Conservation (phyloP, 2,797 vertebrate species). For the Eutrigla gurnardus region DNA sequence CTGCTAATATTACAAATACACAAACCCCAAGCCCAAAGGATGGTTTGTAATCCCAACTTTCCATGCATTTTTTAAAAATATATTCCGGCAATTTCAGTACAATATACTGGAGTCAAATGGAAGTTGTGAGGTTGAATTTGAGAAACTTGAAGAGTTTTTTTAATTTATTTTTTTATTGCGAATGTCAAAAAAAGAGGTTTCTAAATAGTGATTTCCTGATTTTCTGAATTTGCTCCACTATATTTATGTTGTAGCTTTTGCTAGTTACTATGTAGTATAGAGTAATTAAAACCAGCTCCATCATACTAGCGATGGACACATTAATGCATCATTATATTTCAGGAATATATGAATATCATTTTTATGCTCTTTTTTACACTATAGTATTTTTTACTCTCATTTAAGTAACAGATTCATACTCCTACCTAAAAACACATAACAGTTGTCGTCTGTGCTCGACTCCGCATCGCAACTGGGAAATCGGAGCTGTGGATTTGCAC, state of each 20-base stretch:
- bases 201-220: background rate
- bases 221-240: background rate
- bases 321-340: background rate
- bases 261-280: background rate
- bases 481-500: background rate
- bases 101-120: background rate
- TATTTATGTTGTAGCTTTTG: background rate
- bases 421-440: background rate
- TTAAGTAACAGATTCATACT: background rate
- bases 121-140: background rate
- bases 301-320: background rate
- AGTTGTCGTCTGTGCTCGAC: no score
- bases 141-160: background rate
- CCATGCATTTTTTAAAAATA: no score
- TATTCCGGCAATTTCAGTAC: background rate
- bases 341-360: background rate
- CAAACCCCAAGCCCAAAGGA: background rate
- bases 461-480: background rate
- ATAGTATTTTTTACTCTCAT: background rate
- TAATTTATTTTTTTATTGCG: background rate
- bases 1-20: background rate
- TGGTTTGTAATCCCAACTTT: no score
- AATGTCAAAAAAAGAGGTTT: background rate
- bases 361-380: background rate
- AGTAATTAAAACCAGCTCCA: background rate